phyloP scores from a whole-genome alignment of 30 jellyfish, hydroid and myxozoan genomes.

The Morbakka virulenta region DNA sequence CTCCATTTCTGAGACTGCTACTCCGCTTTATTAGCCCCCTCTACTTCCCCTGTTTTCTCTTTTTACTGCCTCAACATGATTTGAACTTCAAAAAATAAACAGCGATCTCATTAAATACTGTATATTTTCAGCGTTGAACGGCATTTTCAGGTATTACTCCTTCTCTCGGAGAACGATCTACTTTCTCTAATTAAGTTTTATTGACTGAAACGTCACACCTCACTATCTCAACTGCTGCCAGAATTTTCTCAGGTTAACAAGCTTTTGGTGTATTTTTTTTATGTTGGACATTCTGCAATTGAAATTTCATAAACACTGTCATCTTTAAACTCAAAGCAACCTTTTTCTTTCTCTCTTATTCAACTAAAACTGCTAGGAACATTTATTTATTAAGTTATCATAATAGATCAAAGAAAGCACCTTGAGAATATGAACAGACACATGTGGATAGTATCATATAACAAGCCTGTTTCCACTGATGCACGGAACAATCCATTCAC shows the following conservation, averaged over 20 bases:
- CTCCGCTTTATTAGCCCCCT: conserved; percentile 5
- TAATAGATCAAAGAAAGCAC: too few relatives aligned
- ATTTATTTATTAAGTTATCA: conserved; percentile 15
- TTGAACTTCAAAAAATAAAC: background rate
- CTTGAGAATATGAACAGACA: too few relatives aligned
- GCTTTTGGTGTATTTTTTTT: background rate
- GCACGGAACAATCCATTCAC: conserved; percentile 21
- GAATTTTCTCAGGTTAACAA: conserved; percentile 9
- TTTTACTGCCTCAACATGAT: background rate
- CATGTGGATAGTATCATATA: conserved; percentile 25
- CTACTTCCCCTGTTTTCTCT: background rate
- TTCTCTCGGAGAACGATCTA: conserved; percentile 1
- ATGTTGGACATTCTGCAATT: conserved; percentile 4
- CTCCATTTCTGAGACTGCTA: background rate
- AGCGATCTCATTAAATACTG: background rate
- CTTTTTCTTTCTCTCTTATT: conserved; percentile 46
- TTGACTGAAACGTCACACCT: conserved; percentile 21
- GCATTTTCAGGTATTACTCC: background rate
- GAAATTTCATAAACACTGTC: conserved; percentile 14
- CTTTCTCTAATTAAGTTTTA: conserved; percentile 4
- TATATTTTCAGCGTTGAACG: background rate
- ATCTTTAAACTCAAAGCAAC: conserved; percentile 1
- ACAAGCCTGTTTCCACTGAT: conserved; percentile 48
- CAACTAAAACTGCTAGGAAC: conserved; percentile 30
- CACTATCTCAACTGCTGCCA: conserved; percentile 19